Base-by-base conservation (phyloP, 23 tunicate species). In the Styela plicata region DNA sequence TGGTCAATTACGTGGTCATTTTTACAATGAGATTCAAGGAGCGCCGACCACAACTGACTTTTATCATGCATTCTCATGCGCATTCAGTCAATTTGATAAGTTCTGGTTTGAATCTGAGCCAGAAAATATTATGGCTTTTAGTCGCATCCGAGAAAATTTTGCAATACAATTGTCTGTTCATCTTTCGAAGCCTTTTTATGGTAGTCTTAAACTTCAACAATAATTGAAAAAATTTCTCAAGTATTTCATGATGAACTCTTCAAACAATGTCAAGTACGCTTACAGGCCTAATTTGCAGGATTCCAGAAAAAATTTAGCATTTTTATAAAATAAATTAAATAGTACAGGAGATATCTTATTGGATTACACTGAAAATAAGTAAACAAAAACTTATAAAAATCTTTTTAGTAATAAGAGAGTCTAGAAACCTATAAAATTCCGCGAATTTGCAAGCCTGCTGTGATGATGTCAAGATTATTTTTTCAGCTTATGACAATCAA, bases 71-170 rank as follows among this genome's bases (percentile, higher is more conserved):
- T 91, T 69, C 69, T 74, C 85, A 63, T 93, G 85, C 70, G 83
- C 84, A 21, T 80, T 88, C 67, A 57, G 33, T 35, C 83, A 88
- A 65, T 93, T 93, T 67, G 98, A 93, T 67, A 78, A 88, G 37
- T 93, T 93, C 69, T 93, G 98, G 98, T 80, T 88, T 66, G 94
- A 93, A 77, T 88, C 90, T 10, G 84, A 88, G 70, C 98, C 98
- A 2, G 98, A 93, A 76, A 93, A 93, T 80, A 93, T 93, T 74
- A 93, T 93, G 98, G 93, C 84, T 16, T 93, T 93, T 68, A 78
- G 89, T 31, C 52, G 88, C 29, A 82, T 93, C 0, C 69, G 88
- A 0, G 85, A 78, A 52, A 85, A 91, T 36, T 91, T 86, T 52
- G 81, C 81, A 20, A 16, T 76, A 44, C 63, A 76, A 31, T 10